Evolutionary conservation across 2,113 vertebrate genomes (phyloP).

Genomic region (Recurvirostra avosetta): DNA sequence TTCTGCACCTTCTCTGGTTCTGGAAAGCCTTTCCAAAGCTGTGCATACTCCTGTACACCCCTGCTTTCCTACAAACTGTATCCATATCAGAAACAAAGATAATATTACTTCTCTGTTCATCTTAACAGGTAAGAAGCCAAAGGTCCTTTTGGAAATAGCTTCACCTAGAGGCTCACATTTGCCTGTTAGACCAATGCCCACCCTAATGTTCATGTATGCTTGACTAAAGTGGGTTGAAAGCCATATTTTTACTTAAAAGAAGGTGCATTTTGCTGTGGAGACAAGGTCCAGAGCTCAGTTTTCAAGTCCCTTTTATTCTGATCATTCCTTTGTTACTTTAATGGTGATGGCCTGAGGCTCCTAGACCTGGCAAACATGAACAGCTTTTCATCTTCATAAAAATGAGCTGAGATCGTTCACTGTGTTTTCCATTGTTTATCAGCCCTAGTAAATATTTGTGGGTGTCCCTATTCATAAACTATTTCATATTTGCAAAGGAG

Average conservation of each 20-base stretch:
- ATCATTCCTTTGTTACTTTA: neutral
- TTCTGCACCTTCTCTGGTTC: neutral
- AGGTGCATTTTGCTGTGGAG: neutral
- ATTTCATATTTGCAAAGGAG: conserved; percentile 5
- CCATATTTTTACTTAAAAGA: neutral
- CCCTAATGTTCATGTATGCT: neutral
- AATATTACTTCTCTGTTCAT: neutral
- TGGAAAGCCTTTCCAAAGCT: neutral
- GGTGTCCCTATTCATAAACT: neutral
- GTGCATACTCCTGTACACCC: neutral
- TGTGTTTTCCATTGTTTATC: conserved; percentile 62
- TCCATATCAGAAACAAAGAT: neutral
- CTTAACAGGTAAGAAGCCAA: neutral
- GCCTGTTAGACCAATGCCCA: neutral
- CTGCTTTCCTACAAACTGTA: neutral
- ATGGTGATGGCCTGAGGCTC: neutral
- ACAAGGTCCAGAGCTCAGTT: neutral
- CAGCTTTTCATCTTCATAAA: conserved; percentile 30
- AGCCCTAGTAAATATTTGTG: conserved; percentile 53
- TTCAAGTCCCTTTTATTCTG: neutral
- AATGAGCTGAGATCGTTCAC: neutral
- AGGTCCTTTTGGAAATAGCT: neutral
- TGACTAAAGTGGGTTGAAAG: neutral
- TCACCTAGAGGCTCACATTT: neutral
- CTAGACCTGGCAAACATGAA: conserved; percentile 9